Percentiles rank a stretch among this genome's conserved stretches.
Evolutionary conservation across 1,140 invertebrate genomes (phyloP).

Genomic region (Pachypsylla venusta): DNA sequence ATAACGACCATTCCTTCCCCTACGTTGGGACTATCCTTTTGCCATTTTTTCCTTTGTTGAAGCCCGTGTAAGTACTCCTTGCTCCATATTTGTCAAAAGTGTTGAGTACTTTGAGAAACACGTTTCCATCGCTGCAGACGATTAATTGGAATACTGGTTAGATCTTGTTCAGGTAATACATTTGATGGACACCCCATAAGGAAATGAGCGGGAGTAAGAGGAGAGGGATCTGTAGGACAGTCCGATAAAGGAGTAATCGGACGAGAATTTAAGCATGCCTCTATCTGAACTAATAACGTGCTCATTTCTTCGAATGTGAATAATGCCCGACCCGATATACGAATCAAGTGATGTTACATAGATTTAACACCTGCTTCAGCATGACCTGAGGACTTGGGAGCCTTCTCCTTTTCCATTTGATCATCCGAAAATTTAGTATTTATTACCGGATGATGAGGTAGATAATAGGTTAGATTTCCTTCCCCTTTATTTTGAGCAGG

Average conservation of each 20-base stretch:
- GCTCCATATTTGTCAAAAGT: too few relatives aligned
- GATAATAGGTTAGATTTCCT: too few relatives aligned
- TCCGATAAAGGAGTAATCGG: slow-evolving; percentile 19
- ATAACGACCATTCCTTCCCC: too few relatives aligned
- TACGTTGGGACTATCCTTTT: too few relatives aligned
- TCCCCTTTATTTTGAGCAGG: too few relatives aligned
- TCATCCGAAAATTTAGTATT: too few relatives aligned
- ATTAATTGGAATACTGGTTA: neutral
- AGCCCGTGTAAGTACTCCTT: too few relatives aligned
- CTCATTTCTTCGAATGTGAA: slow-evolving; percentile 25
- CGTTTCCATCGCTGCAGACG: slow-evolving; percentile 17
- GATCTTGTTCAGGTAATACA: neutral
- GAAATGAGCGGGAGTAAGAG: slow-evolving; percentile 25
- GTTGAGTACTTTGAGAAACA: too few relatives aligned
- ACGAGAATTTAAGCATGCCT: slow-evolving; percentile 26
- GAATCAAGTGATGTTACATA: neutral
- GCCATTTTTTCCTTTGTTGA: too few relatives aligned
- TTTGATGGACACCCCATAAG: slow-evolving; percentile 18
- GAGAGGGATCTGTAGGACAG: slow-evolving; percentile 21
- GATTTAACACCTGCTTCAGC: neutral
- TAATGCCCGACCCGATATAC: neutral
- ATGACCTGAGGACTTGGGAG: slow-evolving; percentile 14
- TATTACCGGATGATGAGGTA: too few relatives aligned
- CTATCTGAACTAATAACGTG: slow-evolving; percentile 24
- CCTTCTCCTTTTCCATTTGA: too few relatives aligned